Evolutionary conservation across 1,140 invertebrate genomes (phyloP).

Genomic region (Triops longicaudatus): DNA sequence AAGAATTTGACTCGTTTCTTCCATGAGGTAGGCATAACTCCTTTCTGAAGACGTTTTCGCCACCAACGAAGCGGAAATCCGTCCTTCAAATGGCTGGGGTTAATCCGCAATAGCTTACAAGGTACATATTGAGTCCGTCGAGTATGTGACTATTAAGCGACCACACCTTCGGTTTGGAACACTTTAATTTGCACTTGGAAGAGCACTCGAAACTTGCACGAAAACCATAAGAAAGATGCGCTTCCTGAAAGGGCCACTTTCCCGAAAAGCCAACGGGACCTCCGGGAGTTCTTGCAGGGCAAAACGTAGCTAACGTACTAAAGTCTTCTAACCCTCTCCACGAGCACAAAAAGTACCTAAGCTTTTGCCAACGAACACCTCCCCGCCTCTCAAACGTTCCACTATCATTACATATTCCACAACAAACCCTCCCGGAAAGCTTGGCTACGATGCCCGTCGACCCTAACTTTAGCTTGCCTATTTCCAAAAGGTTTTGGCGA

Average conservation of each 20-base stretch:
- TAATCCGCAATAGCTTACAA: neutral
- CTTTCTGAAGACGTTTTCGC: neutral
- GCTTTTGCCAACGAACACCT: neutral
- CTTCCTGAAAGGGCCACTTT: neutral
- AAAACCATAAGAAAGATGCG: too few species aligned
- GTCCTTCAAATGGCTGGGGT: neutral
- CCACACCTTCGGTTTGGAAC: neutral
- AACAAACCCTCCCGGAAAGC: neutral
- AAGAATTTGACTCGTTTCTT: neutral
- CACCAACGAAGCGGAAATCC: conserved; percentile 4
- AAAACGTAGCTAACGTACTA: neutral
- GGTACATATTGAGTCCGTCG: too few species aligned
- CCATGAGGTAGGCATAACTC: neutral
- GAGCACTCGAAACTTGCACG: too few species aligned
- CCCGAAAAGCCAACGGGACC: neutral
- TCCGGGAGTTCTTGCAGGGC: neutral
- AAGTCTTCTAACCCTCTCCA: neutral
- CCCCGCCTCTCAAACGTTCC: neutral
- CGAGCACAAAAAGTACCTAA: neutral
- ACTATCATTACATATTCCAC: conserved; percentile 4
- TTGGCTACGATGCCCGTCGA: neutral
- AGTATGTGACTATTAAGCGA: neutral
- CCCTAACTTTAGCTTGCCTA: neutral
- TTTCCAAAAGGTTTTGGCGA: neutral
- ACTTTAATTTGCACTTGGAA: neutral